Percentiles rank a stretch among this genome's conserved stretches.
Conservation (phyloP, 2,113 vertebrate genomes). For the Embiotoca jacksoni region DNA sequence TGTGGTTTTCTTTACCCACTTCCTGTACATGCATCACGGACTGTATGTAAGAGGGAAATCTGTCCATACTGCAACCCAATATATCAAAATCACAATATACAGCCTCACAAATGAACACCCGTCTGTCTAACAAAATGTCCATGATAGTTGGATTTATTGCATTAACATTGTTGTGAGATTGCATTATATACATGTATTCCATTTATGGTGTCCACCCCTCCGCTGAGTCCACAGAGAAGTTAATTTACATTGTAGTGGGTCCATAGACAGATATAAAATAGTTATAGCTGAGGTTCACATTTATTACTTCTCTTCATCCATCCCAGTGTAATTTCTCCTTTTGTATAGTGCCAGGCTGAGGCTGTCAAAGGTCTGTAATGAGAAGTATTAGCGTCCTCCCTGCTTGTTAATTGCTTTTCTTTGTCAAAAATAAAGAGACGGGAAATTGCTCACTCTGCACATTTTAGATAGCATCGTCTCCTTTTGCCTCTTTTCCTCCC, state of each 20-base stretch:
- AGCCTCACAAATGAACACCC: not conserved
- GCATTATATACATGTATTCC: conserved; percentile 8
- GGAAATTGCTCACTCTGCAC: conserved; percentile 70
- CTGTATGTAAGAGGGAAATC: too few relatives aligned
- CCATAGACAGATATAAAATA: conserved; percentile 39
- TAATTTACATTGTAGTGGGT: conserved; percentile 18
- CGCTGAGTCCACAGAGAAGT: conserved; percentile 20
- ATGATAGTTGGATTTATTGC: not conserved
- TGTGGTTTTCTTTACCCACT: too few relatives aligned
- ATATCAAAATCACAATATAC: not conserved
- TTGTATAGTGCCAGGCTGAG: conserved; percentile 44
- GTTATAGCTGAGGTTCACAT: conserved; percentile 40
- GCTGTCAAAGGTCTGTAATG: conserved; percentile 69
- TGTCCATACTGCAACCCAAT: too few relatives aligned
- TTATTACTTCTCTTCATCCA: conserved; percentile 35
- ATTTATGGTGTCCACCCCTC: not conserved
- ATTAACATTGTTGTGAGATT: not conserved
- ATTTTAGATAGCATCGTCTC: conserved; percentile 60
- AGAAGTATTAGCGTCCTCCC: conserved; percentile 57
- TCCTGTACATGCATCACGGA: too few relatives aligned
- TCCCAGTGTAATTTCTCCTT: conserved; percentile 57
- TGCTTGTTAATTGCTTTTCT: conserved; percentile 79
- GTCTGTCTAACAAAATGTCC: not conserved
- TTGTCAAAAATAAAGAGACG: conserved; percentile 70
- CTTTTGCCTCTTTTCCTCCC: conserved; percentile 30